These are phyloP conservation scores for Nyctibius grandis DNA, from an alignment of 2,797 vertebrate genomes.

Conservation along the genomic window DNA sequence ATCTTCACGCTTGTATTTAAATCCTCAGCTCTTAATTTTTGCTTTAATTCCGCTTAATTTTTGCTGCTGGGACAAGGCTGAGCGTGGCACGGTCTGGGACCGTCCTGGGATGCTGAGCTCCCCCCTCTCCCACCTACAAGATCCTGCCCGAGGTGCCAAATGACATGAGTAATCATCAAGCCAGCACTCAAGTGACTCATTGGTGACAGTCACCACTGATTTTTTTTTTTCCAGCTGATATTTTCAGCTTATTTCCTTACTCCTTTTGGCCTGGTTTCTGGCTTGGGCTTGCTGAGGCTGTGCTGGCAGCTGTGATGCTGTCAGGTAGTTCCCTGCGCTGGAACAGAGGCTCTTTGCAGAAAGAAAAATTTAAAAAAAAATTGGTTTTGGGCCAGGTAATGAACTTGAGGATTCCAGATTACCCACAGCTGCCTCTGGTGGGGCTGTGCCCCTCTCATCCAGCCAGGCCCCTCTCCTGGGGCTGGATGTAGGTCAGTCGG, in stretches of 20 bases:
- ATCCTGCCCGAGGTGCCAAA: background rate
- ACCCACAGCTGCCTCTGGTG: background rate
- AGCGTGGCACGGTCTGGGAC: background rate
- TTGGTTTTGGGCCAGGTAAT: background rate
- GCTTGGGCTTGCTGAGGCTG: background rate
- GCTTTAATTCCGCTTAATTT: background rate
- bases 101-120: background rate
- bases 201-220: background rate
- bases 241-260: background rate
- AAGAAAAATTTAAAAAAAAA: background rate
- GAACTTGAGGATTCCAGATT: background rate
- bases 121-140: background rate
- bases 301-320: accelerated
- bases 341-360: background rate
- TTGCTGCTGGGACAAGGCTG: background rate
- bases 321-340: background rate
- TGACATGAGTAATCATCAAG: background rate
- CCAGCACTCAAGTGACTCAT: background rate
- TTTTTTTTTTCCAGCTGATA: background rate
- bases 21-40: background rate
- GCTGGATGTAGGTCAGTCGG: constrained; percentile 19
- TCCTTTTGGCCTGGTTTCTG: background rate
- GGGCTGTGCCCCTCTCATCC: background rate
- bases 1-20: background rate
- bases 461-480: background rate